phyloP scores from a whole-genome alignment of 1,140 invertebrate genomes.

The Campoletis sonorensis region DNA sequence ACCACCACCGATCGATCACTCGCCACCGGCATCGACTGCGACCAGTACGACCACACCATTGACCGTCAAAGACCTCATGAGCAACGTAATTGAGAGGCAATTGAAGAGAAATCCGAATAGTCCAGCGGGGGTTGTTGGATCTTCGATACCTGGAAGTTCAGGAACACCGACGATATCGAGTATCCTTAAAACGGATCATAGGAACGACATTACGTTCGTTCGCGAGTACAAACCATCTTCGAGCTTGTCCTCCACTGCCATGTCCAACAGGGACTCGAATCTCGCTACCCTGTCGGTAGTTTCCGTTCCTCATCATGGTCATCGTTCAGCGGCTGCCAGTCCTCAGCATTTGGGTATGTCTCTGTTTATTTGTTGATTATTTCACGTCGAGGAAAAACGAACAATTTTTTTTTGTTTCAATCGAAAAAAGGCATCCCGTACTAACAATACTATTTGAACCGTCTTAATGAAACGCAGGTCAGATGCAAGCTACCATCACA shows the following conservation, averaged over 20 bases:
- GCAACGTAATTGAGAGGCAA: constrained; percentile 85
- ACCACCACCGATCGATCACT: constrained; percentile 72
- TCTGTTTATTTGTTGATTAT: constrained; percentile 21
- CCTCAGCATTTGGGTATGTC: constrained; percentile 70
- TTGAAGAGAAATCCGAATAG: constrained; percentile 81
- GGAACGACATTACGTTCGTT: constrained; percentile 77
- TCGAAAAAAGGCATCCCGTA: too few species aligned
- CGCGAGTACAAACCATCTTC: constrained; percentile 74
- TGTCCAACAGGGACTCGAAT: constrained; percentile 75
- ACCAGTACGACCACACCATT: constrained; percentile 76
- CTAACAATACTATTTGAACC: too few species aligned
- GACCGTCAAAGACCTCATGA: constrained; percentile 86
- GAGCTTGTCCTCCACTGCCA: constrained; percentile 67
- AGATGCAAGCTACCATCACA: constrained; percentile 83
- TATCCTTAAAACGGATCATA: constrained; percentile 79
- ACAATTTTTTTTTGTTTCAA: neutral
- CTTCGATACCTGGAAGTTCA: constrained; percentile 70
- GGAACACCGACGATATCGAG: constrained; percentile 82
- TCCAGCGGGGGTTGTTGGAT: constrained; percentile 66
- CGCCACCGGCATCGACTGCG: constrained; percentile 72
- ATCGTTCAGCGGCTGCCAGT: constrained; percentile 70
- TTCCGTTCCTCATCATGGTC: constrained; percentile 69
- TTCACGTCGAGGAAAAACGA: neutral
- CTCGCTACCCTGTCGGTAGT: constrained; percentile 84
- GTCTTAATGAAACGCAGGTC: constrained; percentile 61